Evolutionary conservation across 2,113 vertebrate genomes (phyloP).

Genomic region (Axis porcinus): DNA sequence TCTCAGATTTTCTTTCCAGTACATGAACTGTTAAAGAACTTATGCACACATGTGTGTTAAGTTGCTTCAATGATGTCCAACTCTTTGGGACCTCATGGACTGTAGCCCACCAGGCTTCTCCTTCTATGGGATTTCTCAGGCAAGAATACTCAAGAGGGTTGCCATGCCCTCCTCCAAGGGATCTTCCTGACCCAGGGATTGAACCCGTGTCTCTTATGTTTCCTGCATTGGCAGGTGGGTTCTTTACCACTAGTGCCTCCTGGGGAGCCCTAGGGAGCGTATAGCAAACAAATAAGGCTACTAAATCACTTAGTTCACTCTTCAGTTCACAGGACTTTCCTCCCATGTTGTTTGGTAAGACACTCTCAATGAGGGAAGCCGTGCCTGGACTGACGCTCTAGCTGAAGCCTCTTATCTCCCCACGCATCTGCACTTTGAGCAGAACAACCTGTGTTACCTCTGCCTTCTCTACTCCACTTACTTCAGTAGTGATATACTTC

Average conservation of each 20-base stretch:
- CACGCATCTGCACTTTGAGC: neutral
- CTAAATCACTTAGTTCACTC: neutral
- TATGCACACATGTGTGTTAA: neutral
- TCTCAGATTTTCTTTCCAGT: neutral
- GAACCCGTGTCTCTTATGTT: neutral
- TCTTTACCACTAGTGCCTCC: neutral
- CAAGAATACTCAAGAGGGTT: too few relatives aligned
- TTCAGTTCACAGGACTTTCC: neutral
- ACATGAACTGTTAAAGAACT: neutral
- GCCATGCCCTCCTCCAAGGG: too few relatives aligned
- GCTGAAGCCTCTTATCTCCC: neutral
- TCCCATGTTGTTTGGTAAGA: constrained; percentile 18
- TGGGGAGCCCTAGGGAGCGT: neutral
- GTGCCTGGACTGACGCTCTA: neutral
- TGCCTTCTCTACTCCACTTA: constrained; percentile 60
- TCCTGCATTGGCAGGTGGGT: neutral
- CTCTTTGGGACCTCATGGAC: neutral
- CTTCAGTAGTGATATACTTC: constrained; percentile 63
- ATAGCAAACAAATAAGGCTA: neutral
- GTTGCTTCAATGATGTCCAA: neutral
- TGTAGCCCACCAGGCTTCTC: neutral
- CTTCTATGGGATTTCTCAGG: neutral
- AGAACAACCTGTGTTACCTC: neutral
- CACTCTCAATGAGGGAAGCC: neutral
- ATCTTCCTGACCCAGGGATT: too few relatives aligned